Conservation (phyloP, 2,888 invertebrate species). For the Acleris sparsana region DNA sequence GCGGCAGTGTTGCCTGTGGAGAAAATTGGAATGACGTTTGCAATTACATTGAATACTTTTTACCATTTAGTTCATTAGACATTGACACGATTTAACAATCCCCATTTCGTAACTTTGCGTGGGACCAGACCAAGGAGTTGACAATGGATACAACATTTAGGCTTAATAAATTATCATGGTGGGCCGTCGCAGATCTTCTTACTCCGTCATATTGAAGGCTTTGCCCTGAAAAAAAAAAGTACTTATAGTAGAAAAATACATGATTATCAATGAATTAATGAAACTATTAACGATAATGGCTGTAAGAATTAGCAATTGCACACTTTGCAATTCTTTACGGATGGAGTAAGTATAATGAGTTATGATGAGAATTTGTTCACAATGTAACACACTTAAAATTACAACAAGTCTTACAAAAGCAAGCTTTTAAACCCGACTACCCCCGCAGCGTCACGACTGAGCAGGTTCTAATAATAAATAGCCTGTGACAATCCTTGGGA, state of each 20-base stretch:
- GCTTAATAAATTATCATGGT: slow-evolving; percentile 17
- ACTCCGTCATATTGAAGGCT: slow-evolving; percentile 46
- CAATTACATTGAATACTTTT: slow-evolving; percentile 10
- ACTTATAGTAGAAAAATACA: background rate
- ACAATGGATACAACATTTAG: slow-evolving; percentile 6
- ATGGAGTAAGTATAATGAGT: too few species aligned
- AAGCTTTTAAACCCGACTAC: too few species aligned
- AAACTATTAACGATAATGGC: too few species aligned
- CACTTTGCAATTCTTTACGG: too few species aligned
- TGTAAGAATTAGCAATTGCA: too few species aligned
- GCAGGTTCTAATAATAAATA: too few species aligned
- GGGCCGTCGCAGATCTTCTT: slow-evolving; percentile 31
- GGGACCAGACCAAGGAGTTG: background rate
- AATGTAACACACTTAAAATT: too few species aligned
- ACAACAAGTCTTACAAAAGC: too few species aligned
- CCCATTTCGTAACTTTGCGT: background rate
- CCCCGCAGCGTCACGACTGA: too few species aligned
- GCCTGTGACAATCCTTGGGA: too few species aligned
- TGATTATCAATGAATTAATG: too few species aligned
- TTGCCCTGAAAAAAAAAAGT: slow-evolving; percentile 64
- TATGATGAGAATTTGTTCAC: too few species aligned
- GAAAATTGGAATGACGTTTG: slow-evolving; percentile 32
- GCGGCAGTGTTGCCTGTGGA: slow-evolving; percentile 41
- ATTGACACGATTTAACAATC: slow-evolving; percentile 9
- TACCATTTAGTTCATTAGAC: slow-evolving; percentile 1